Percentiles rank a stretch among this genome's conserved stretches.
Conservation (phyloP, 2,888 invertebrate genomes). For the Scelioninae gen. 1 region DNA sequence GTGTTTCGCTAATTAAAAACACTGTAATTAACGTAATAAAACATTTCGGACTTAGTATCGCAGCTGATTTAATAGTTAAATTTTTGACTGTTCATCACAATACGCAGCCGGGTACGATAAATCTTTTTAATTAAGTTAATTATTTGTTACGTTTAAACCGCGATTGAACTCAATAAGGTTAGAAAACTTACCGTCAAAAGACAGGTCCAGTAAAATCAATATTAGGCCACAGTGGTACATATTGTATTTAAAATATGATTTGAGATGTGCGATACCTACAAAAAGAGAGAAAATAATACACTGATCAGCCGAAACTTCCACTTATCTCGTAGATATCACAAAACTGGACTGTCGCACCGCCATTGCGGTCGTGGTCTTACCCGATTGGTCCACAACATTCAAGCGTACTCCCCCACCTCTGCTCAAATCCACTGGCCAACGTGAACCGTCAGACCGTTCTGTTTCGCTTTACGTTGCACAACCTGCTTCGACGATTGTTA, state of each 20-base stretch:
- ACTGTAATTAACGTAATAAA: not conserved
- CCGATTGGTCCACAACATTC: slow-evolving; percentile 85
- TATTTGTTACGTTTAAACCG: slow-evolving; percentile 15
- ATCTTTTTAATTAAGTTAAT: slow-evolving; percentile 15
- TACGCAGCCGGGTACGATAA: not conserved
- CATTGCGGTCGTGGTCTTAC: slow-evolving; percentile 85
- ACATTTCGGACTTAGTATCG: not conserved
- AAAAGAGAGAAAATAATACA: slow-evolving; percentile 58
- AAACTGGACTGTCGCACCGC: slow-evolving; percentile 78
- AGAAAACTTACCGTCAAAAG: slow-evolving; percentile 80
- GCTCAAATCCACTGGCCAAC: not conserved
- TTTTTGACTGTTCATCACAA: not conserved
- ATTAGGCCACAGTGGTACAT: slow-evolving; percentile 81
- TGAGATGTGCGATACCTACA: slow-evolving; percentile 51
- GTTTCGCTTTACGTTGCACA: slow-evolving; percentile 9
- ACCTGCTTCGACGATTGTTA: not conserved
- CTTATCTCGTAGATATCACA: slow-evolving; percentile 76
- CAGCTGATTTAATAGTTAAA: not conserved
- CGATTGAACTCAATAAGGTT: slow-evolving; percentile 73
- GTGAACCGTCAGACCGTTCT: not conserved
- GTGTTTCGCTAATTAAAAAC: too few relatives aligned
- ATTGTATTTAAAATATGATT: slow-evolving; percentile 67
- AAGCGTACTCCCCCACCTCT: slow-evolving; percentile 19
- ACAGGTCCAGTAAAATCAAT: slow-evolving; percentile 80
- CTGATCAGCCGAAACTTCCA: slow-evolving; percentile 52